Evolutionary conservation across 2,113 vertebrate species (phyloP).

Genomic region (Arvicanthis niloticus): DNA sequence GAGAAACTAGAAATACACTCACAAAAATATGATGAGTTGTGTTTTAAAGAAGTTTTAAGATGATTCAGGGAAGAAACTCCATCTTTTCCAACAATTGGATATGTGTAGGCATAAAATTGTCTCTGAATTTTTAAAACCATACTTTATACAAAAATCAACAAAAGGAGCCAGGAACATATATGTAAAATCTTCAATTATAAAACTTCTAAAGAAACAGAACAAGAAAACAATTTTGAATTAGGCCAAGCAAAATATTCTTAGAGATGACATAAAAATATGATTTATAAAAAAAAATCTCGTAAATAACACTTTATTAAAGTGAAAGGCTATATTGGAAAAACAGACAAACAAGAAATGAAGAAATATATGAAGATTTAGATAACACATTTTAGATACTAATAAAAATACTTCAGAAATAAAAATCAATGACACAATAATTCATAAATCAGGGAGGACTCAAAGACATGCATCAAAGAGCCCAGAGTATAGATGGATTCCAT

Average conservation of each 20-base stretch:
- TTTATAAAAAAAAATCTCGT: background rate
- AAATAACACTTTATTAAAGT: background rate
- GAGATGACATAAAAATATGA: background rate
- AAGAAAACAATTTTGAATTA: background rate
- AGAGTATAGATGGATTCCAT: background rate
- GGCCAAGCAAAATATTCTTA: background rate
- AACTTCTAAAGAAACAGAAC: background rate
- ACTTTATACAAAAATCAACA: conserved; percentile 31
- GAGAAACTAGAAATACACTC: conserved; percentile 15
- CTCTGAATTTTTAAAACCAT: background rate
- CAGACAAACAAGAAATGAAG: conserved; percentile 20
- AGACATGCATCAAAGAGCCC: background rate
- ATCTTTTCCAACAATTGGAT: conserved; percentile 2
- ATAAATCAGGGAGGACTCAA: background rate
- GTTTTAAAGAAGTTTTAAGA: conserved; percentile 40
- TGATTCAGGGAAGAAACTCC: background rate
- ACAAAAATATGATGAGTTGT: conserved; percentile 1
- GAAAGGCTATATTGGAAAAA: background rate
- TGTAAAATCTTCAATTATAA: background rate
- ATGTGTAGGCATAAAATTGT: background rate
- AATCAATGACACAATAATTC: background rate
- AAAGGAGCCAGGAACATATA: background rate
- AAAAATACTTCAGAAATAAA: background rate
- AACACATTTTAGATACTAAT: conserved; percentile 7
- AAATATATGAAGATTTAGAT: background rate